phyloP scores from a whole-genome alignment of 2,113 vertebrate species.

The Macquaria ambigua region DNA sequence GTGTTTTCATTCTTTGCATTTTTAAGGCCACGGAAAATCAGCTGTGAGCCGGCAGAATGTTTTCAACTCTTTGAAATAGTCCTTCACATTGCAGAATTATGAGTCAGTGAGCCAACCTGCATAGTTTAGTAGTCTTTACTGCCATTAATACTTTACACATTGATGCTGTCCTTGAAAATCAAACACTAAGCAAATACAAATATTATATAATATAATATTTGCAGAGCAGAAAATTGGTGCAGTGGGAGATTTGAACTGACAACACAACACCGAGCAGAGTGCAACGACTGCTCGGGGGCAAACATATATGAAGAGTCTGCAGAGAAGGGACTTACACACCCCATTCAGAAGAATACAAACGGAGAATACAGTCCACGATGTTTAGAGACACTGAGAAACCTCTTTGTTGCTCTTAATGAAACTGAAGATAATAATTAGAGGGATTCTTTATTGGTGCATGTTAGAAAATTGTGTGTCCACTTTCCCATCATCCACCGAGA shows the following conservation, averaged over 20 bases:
- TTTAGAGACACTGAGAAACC: not conserved
- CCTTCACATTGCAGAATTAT: not conserved
- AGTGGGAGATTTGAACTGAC: constrained; percentile 63
- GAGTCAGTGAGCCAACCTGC: not conserved
- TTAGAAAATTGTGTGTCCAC: not conserved
- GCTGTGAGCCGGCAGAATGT: not conserved
- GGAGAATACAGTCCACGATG: not conserved
- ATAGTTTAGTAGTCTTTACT: not conserved
- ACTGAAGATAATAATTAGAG: not conserved
- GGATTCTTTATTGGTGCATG: not conserved
- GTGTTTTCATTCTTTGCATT: constrained; percentile 71
- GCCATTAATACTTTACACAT: not conserved
- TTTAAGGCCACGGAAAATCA: not conserved
- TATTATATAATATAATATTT: too few relatives aligned
- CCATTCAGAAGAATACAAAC: not conserved
- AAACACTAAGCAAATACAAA: not conserved
- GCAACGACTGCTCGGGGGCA: constrained; percentile 10
- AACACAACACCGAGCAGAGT: constrained; percentile 39
- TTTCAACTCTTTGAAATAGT: not conserved
- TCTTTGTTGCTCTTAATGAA: not conserved
- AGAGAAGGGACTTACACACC: constrained; percentile 19
- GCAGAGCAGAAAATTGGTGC: constrained; percentile 50
- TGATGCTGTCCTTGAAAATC: not conserved
- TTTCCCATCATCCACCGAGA: not conserved
- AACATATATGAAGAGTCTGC: constrained; percentile 41